Base-by-base conservation (phyloP, 2,113 vertebrate species). In the Melanostigma gelatinosum region DNA sequence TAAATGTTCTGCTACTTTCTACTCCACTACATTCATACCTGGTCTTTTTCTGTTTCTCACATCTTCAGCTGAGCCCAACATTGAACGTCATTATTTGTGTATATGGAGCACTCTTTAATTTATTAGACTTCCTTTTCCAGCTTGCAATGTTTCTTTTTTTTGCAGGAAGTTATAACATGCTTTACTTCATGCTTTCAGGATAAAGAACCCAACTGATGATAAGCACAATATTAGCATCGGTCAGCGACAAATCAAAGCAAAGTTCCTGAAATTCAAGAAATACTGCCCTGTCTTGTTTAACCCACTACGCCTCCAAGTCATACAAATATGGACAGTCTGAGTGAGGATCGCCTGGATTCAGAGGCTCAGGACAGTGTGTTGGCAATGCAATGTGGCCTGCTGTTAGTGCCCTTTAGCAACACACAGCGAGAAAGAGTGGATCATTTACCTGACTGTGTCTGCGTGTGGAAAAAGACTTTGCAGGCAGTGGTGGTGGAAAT, bases 401-500 rank as follows among this genome's bases (percentile, higher is more conserved):
- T 46, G 40, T 66, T 71, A 11, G 38, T 44, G 54, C 13, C 24
- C 62, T 58, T 67, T 29, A 54, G 20, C 12, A 32, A 64, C 5
- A 46, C 7, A 29, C 32, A 36, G 60, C 9, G 38, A 65, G 20
- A 64, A 7, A 5, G 40, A 46, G 27, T 55, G 50, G 15, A 38
- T 77, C 58, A 24, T 90, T 97, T 97, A 98, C 97, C 97, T 99
- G 96, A 82, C 93, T 86, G 48, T 94, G 94, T 88, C 96, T 96
- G 88, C 96, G 96, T 89, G 95, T 90, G 55, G 95, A 95, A 86
- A 95, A 93, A 94, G 93, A 95, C 95, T 98, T 98, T 94, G 96
- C 96, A 77, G 97, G 97, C 85, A 98, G 95, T 34, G 97, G 97
- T 81, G 97, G 97, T 93, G 97, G 97, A 84, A 96, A 96, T 50